Evolutionary conservation across 2,797 vertebrate genomes (phyloP).

Genomic region (Mormyrus hasselquistii): DNA sequence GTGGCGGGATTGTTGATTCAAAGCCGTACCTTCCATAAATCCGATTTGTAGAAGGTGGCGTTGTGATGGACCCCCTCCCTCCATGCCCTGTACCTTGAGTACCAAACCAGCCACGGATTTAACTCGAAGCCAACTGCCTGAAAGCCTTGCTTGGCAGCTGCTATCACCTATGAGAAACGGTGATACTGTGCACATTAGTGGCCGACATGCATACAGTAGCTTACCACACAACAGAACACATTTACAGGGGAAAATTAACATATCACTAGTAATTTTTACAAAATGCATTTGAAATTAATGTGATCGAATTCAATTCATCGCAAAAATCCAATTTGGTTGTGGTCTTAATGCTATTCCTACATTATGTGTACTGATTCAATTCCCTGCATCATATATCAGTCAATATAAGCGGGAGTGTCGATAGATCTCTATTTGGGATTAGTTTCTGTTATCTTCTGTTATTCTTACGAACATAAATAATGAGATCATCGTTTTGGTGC

Average conservation of each 20-base stretch:
- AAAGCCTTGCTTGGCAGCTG: conserved; percentile 85
- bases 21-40: conserved; percentile 84
- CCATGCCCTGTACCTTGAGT: conserved; percentile 82
- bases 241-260: background rate
- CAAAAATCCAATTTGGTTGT: background rate
- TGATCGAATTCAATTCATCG: background rate
- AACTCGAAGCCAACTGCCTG: conserved; percentile 82
- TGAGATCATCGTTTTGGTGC: background rate
- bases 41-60: conserved; percentile 78
- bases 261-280: background rate
- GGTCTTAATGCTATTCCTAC: background rate
- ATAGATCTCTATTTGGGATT: background rate
- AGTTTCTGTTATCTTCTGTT: background rate
- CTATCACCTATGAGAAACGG: conserved; percentile 73
- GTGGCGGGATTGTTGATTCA: background rate
- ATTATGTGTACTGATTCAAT: background rate
- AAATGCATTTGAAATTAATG: background rate
- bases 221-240: background rate
- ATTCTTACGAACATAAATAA: background rate
- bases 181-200: background rate
- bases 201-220: background rate
- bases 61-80: conserved; percentile 74
- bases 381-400: background rate
- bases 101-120: conserved; percentile 95
- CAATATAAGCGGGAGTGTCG: background rate